phyloP scores from a whole-genome alignment of 2,888 invertebrate species.

The Sturmia bella region DNA sequence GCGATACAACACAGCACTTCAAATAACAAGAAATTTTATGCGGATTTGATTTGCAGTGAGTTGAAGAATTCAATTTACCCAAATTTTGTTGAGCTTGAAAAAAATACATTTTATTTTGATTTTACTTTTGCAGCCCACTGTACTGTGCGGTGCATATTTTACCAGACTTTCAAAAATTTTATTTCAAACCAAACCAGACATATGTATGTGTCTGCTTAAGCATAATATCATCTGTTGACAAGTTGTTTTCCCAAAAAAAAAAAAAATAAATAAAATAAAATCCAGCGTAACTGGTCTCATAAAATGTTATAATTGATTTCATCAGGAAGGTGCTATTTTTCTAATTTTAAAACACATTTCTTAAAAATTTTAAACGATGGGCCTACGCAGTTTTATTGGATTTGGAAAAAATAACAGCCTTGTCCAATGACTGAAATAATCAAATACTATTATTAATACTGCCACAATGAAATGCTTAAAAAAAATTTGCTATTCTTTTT shows the following conservation, averaged over 20 bases:
- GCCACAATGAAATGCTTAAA: neutral
- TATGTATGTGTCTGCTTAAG: constrained; percentile 9
- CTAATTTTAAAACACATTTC: neutral
- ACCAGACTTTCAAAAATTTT: neutral
- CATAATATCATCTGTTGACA: no score
- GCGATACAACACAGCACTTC: no score
- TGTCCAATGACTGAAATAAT: neutral
- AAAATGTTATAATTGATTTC: constrained; percentile 38
- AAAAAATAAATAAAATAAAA: no score
- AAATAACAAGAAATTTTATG: no score
- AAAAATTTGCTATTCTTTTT: neutral
- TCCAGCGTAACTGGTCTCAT: neutral
- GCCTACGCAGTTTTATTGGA: constrained; percentile 1
- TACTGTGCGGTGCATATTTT: neutral
- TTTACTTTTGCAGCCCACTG: neutral
- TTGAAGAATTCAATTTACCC: no score
- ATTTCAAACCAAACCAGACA: neutral
- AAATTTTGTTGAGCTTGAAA: neutral
- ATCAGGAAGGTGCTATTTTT: constrained; percentile 43
- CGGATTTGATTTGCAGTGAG: no score
- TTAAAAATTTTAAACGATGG: neutral
- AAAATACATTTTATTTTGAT: neutral
- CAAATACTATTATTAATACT: constrained; percentile 15
- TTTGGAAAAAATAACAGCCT: neutral
- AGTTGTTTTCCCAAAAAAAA: constrained; percentile 16